Evolutionary conservation across 2,888 invertebrate genomes (phyloP).

Genomic region (Nomada goodeniana): DNA sequence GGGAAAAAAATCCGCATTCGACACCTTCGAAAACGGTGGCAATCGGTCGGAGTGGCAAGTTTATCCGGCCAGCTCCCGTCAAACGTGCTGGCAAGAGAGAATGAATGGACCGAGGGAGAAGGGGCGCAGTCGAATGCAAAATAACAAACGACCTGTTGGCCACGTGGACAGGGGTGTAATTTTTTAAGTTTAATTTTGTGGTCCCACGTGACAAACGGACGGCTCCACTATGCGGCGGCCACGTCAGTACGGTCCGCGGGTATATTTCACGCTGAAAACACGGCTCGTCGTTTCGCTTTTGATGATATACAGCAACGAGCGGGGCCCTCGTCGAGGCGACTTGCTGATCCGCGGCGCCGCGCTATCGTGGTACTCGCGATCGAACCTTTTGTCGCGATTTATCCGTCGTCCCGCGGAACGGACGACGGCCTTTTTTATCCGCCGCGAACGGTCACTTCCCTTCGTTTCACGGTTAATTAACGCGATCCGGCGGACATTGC

Average conservation of each 20-base stretch:
- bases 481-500: no score
- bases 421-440: no score
- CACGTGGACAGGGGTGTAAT: conserved; percentile 68
- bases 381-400: neutral
- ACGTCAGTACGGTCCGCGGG: conserved; percentile 38
- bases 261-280: conserved; percentile 69
- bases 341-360: conserved; percentile 12
- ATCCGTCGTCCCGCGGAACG: neutral
- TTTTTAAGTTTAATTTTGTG: conserved; percentile 77
- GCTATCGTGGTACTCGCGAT: neutral
- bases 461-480: no score
- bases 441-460: no score
- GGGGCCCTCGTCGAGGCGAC: conserved; percentile 28
- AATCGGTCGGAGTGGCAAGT: conserved; percentile 64
- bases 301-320: conserved; percentile 54
- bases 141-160: conserved; percentile 72
- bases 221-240: conserved; percentile 47
- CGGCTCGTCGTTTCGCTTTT: conserved; percentile 60
- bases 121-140: conserved; percentile 44
- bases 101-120: neutral
- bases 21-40: conserved; percentile 57
- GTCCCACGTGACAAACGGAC: conserved; percentile 73
- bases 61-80: conserved; percentile 36
- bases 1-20: conserved; percentile 32
- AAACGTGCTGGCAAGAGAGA: no score